Conservation (phyloP, 1,140 invertebrate genomes). For the Scaptomyza pallida region DNA sequence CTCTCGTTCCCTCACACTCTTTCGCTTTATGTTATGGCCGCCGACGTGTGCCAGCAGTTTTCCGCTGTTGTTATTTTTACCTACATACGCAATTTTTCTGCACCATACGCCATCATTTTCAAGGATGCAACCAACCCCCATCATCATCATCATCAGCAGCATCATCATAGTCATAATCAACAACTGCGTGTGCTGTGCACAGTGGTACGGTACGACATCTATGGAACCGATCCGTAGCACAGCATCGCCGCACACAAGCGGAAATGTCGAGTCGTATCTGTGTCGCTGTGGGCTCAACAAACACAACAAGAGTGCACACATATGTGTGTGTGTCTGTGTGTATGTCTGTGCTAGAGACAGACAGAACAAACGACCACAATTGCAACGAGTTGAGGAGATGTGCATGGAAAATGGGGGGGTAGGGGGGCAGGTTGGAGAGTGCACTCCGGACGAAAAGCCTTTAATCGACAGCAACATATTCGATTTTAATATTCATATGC, state of each 20-base stretch:
- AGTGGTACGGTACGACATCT: constrained; percentile 55
- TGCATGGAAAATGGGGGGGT: background rate
- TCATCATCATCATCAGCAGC: constrained; percentile 21
- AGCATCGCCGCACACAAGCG: constrained; percentile 61
- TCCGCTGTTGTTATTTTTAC: constrained; percentile 72
- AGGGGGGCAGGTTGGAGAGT: constrained; percentile 1
- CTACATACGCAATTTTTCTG: constrained; percentile 70
- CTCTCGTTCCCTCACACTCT: too few species aligned
- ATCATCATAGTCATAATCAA: constrained; percentile 28
- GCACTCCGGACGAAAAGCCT: constrained; percentile 69
- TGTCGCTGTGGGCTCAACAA: constrained; percentile 56
- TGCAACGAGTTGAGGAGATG: constrained; percentile 23
- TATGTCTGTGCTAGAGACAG: constrained; percentile 14
- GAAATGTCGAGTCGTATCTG: constrained; percentile 79
- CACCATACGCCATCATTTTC: constrained; percentile 47
- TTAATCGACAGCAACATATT: constrained; percentile 84
- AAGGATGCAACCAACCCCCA: constrained; percentile 51
- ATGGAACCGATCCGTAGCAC: constrained; percentile 57
- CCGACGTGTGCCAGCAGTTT: constrained; percentile 57
- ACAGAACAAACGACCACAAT: constrained; percentile 57
- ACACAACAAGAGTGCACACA: constrained; percentile 13
- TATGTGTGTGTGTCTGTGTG: background rate
- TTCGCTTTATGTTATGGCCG: constrained; percentile 37
- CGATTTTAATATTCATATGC: constrained; percentile 83
- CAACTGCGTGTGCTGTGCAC: background rate